Base-by-base conservation (phyloP, 2,888 invertebrate species). In the Agrotis exclamationis region DNA sequence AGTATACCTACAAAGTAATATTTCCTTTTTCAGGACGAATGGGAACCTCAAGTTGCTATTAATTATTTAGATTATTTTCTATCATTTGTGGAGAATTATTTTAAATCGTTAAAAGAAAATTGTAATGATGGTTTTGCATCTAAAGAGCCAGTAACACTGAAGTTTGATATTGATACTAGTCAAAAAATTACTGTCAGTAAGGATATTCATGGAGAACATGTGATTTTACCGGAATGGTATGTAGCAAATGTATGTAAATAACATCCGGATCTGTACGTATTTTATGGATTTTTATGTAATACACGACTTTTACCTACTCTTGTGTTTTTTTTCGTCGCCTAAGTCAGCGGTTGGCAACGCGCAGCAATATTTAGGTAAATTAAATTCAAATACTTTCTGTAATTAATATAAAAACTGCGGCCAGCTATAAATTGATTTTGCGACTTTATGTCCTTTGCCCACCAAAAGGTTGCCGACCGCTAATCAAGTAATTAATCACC, bases 181-280 rank as follows among this genome's bases (percentile, higher is more conserved):
- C 83, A 81, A 72, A 80, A 74, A 59, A 86, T 83, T 18, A 70
- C 65, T 50, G 69, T 79, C 45, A 77, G 58, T 45, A 76, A 71
- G 63, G 80, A 83, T 51, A 67, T 80, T 72, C 39, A 66, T 13
- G 48, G 70, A 50, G 68, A 67, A 33, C 56, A 82, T 59, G 47
- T 59, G 3, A 86, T 90, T 74, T 85, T 90, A 82, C 89, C 89
- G 7, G 73, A 76, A 48, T 90, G 90, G 90, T 90, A 83, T 83
- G 44, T 84, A 51, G 16, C 56, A 56, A 18, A 48, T 63, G 20
- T 22, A 33, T 28, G 28, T 33, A 63, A 65, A 80, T 54, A 65
- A 60, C 45, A 20, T 79, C 39, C 44, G 6, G 14, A 44, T 22
- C 18, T 54, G 16, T 54, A 54, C 4, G 0, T 28, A 45, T 13